Percentiles rank a stretch among this genome's conserved stretches.
Evolutionary conservation across 2,888 invertebrate genomes (phyloP).

Genomic region (Drosophila pseudotakahashii): DNA sequence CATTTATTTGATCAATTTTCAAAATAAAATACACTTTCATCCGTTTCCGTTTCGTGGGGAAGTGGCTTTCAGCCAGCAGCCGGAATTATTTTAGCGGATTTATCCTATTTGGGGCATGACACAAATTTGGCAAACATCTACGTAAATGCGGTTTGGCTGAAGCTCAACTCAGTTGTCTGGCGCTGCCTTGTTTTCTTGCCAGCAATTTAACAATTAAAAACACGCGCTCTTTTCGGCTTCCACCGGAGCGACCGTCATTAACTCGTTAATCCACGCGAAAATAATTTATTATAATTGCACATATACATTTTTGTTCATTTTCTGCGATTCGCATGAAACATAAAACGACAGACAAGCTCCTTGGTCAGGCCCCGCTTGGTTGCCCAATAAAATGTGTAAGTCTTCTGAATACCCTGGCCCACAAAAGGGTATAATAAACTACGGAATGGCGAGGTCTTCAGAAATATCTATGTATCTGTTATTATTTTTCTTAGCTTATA

Average conservation of each 20-base stretch:
- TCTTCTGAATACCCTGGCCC: conserved; percentile 5
- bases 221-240: conserved; percentile 72
- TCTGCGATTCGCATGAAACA: conserved; percentile 66
- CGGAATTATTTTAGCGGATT: conserved; percentile 55
- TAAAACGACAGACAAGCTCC: conserved; percentile 39
- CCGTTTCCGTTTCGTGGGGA: conserved; percentile 24
- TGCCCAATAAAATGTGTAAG: conserved; percentile 56
- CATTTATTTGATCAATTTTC: conserved; percentile 39
- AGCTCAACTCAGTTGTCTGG: conserved; percentile 24
- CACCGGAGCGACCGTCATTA: conserved; percentile 68
- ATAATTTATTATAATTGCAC: conserved; percentile 78
- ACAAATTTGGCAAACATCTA: conserved; percentile 70
- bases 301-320: conserved; percentile 45
- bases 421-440: conserved; percentile 4
- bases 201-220: conserved; percentile 79
- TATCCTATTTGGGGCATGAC: conserved; percentile 79
- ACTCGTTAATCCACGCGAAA: conserved; percentile 78
- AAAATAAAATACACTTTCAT: conserved; percentile 35
- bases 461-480: neutral
- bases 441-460: neutral
- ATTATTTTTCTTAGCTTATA: too few relatives aligned
- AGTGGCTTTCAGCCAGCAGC: conserved; percentile 17
- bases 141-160: conserved; percentile 32
- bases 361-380: conserved; percentile 55
- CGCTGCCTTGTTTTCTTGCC: conserved; percentile 55